Base-by-base conservation (phyloP, 1,140 invertebrate genomes). In the Eriosoma lanigerum region DNA sequence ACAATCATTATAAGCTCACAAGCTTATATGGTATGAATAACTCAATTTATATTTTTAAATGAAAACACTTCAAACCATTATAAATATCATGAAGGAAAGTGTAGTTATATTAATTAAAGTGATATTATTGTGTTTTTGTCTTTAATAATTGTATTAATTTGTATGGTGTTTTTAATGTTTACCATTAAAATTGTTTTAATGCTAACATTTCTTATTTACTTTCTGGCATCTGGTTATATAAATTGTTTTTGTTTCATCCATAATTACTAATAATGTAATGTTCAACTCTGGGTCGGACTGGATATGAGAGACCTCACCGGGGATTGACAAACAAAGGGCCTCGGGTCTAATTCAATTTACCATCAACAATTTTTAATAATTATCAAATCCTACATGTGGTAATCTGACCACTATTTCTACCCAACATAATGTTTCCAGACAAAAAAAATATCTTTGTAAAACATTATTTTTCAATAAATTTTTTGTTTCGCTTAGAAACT, bases 71-170 rank as follows among this genome's bases (percentile, higher is more conserved):
- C 19, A 29, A 44, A 52, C 24, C 19, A 72, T 72, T 52, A n/a
- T 70, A 29, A 50, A 68, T 13, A 50, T 72, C 15, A 26, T 52
- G 8, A 52, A 32, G 52, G 19, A 70, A 29, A 29, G 48, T 72
- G 15, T 72, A 72, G 46, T 52, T 10, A 52, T 52, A 21, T 52
- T 4, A 38, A 52, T 52, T 72, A 24, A 52, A 72, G 68, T 72
- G 68, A 72, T 72, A 52, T 29, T 72, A 72, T 24, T 15, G 48
- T 72, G 48, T 72, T 10, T 70, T 72, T 72, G 68, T 72, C 29
- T 26, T 26, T 50, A 68, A 68, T 21, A 68, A 29, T 32, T 72
- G 24, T 52, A 52, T 52, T 29, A 70, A 50, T 50, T 70, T 70
- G 9, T 70, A 70, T n/a, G 66, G 46, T 70, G 17, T 29, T 50